Base-by-base conservation (phyloP, 2,888 invertebrate genomes). In the Punctoribates punctum region DNA sequence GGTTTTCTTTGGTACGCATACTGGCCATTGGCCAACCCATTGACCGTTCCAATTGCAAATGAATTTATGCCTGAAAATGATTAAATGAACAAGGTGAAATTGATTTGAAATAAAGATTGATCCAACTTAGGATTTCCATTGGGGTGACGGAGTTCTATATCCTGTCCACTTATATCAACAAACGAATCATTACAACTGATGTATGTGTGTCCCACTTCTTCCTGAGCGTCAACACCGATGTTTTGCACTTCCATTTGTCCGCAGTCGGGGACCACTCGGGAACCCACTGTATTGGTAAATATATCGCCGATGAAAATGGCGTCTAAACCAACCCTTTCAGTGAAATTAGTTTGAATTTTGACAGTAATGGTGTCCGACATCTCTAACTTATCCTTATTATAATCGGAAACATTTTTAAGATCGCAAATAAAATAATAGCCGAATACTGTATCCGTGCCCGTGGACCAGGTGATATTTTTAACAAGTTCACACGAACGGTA, bases 11-110 rank as follows among this genome's bases (percentile, higher is more conserved):
- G n/a, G n/a, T n/a, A n/a, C n/a, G n/a, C 75, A 75, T 6, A 42
- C 1, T n/a, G 75, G 75, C 42, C 72, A 75, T 17, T 48, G 3
- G 29, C 75, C 75, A 29, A 23, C 38, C 75, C 75, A 75, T 29
- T 38, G 13, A 17, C 75, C 75, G 51, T 75, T 75, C 25, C 23
- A 1, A 20, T 34, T 29, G 48, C 75, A 75, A 0, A 11, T 70
- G 51, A 75, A 74, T 42, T 70, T 62, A 57, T 74, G 67, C 29
- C 38, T 74, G 17, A 54, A 57, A 15, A n/a, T n/a, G n/a, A n/a
- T n/a, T n/a, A n/a, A n/a, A n/a, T n/a, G n/a, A n/a, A n/a, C n/a
- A n/a, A n/a, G n/a, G n/a, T n/a, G n/a, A n/a, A n/a, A n/a, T n/a
- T 27, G 8, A 34, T 34, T 34, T 34, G 34, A 34, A 48, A 17